Evolutionary conservation across 2,888 invertebrate species (phyloP).

Genomic region (Tenthredo distinguenda): DNA sequence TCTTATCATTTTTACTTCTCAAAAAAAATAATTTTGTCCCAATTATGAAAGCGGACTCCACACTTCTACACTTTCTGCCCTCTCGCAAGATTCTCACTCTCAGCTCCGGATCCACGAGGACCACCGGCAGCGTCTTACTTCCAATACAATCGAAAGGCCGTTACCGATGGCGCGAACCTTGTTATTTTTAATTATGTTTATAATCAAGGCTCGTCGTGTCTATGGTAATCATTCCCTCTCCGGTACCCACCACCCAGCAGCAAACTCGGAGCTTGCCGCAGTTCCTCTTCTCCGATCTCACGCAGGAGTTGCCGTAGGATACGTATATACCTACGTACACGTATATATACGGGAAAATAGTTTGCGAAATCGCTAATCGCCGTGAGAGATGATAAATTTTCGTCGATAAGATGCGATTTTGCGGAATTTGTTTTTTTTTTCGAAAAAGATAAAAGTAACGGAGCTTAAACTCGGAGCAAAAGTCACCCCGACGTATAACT

Average conservation of each 20-base stretch:
- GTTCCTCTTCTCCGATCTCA: no score
- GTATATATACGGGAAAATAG: no score
- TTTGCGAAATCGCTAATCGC: no score
- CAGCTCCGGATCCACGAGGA: neutral
- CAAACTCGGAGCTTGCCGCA: neutral
- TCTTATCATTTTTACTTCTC: no score
- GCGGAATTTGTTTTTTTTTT: no score
- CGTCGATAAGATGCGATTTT: no score
- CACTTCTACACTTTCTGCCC: neutral
- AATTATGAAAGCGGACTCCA: neutral
- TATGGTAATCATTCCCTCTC: constrained; percentile 70
- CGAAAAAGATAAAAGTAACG: no score
- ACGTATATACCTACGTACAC: no score
- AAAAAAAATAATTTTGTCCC: no score
- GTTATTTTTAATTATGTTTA: constrained; percentile 78
- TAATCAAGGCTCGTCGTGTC: constrained; percentile 76
- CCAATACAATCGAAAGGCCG: constrained; percentile 61
- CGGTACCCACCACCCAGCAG: constrained; percentile 45
- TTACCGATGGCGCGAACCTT: constrained; percentile 60
- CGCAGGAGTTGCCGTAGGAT: no score
- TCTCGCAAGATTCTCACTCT: neutral
- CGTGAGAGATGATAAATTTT: no score
- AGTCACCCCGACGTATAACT: neutral
- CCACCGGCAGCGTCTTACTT: constrained; percentile 68
- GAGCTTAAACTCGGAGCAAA: neutral